phyloP scores from a whole-genome alignment of 1,140 invertebrate genomes.

The Platyura marginata region DNA sequence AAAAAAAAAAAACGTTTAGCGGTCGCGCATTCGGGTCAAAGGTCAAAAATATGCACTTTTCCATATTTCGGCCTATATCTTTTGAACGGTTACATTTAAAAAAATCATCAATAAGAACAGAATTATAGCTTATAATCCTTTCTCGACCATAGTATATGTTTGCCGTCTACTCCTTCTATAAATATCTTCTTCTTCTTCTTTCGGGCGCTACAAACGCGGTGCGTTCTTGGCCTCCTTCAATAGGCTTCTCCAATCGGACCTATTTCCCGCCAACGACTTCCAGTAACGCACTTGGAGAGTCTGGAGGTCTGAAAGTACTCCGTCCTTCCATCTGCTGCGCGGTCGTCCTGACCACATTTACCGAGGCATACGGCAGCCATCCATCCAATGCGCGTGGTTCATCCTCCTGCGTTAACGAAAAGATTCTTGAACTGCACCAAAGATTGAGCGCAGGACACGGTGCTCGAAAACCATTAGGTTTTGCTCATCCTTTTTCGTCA shows the following conservation, averaged over 20 bases:
- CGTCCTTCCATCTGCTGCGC: not conserved
- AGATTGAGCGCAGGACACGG: conserved; percentile 1
- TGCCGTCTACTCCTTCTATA: too few relatives aligned
- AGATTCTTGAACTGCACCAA: not conserved
- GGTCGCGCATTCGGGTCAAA: too few relatives aligned
- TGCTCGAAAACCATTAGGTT: conserved; percentile 2
- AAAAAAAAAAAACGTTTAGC: too few relatives aligned
- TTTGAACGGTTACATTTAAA: too few relatives aligned
- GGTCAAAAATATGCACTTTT: too few relatives aligned
- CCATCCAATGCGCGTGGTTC: not conserved
- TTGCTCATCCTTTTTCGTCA: conserved; percentile 1
- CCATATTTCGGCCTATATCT: too few relatives aligned
- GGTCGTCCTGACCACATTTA: not conserved
- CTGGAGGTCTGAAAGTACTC: not conserved
- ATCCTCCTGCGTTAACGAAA: not conserved
- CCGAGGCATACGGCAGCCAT: not conserved
- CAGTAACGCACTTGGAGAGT: not conserved
- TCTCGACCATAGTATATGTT: too few relatives aligned
- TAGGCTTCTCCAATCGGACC: not conserved
- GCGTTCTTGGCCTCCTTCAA: not conserved
- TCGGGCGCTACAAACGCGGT: not conserved
- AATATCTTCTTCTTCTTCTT: too few relatives aligned
- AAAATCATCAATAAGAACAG: too few relatives aligned
- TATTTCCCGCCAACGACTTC: not conserved
- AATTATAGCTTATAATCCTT: too few relatives aligned